Evolutionary conservation across 2,113 vertebrate species (phyloP).

Genomic region (Seriola rivoliana): DNA sequence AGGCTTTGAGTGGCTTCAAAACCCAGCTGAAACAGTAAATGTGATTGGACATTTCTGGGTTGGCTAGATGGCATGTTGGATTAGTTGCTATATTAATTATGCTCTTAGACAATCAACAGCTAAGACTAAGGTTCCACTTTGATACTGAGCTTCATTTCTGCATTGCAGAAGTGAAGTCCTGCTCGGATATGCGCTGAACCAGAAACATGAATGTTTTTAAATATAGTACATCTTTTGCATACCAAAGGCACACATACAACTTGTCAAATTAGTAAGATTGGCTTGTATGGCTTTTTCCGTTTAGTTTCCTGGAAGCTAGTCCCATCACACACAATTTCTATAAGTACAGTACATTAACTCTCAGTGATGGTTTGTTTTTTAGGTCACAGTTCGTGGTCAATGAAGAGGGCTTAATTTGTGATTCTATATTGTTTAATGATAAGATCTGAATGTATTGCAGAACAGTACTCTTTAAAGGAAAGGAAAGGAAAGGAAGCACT

Average conservation of each 20-base stretch:
- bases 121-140: constrained; percentile 76
- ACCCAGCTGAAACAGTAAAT: constrained; percentile 67
- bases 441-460: background rate
- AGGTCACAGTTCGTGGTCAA: constrained; percentile 15
- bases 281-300: constrained; percentile 55
- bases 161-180: constrained; percentile 58
- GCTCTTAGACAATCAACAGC: constrained; percentile 79
- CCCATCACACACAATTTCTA: constrained; percentile 34
- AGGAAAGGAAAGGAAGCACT: background rate
- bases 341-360: constrained; percentile 35
- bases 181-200: constrained; percentile 51
- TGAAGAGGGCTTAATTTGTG: constrained; percentile 32
- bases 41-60: constrained; percentile 82
- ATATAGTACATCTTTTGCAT: constrained; percentile 78
- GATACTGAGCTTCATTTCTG: constrained; percentile 69
- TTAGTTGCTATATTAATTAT: constrained; percentile 80
- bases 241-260: constrained; percentile 67
- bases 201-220: constrained; percentile 68
- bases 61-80: constrained; percentile 79
- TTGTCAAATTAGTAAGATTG: constrained; percentile 74
- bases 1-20: constrained; percentile 72
- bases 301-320: constrained; percentile 32
- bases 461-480: background rate
- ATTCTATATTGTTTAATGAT: background rate
- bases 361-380: constrained; percentile 45